Evolutionary conservation across 2,797 vertebrate genomes (phyloP), one percentile per base, ranked within the genome.

Genomic region (Cyprinodon diabolis): DNA sequence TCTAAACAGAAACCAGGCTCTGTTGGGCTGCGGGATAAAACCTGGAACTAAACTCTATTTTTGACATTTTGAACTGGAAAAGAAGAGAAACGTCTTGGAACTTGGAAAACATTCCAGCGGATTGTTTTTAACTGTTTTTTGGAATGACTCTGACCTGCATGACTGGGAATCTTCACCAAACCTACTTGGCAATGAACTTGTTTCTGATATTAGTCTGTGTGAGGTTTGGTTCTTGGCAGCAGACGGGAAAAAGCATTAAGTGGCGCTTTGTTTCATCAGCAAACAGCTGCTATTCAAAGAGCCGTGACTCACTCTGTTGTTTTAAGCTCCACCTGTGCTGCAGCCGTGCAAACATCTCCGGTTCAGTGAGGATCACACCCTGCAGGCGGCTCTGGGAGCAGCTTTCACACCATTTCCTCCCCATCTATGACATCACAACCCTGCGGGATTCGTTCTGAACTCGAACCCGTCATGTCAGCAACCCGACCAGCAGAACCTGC

Each of bases 201-300:
- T 40, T 69, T 11, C 14, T 54, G 37, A 5, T 49, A 8, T 19
- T 23, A 35, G 30, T 62, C 66, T 11, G 19, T 58, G 25, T 68
- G 25, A 43, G 40, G 25, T 72, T 63, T 6, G 25, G 48, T 65
- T 78, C 48, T 73, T 79, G 52, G 25, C 8, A 3, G 10, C n/a
- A 51, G 62, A 1, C 11, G 45, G 19, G 60, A 65, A 68, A 71
- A 48, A n/a, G 21, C 35, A 62, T 45, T 63, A 67, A 0, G 15
- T 15, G 12, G 47, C 4, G 15, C 58, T 9, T 60, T 72, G 43
- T 66, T 82, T 49, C 47, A 51, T 72, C 43, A 62, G 51, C 47
- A 79, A 71, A 76, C 37, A 49, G 5, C 19, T n/a, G 45, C 52
- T 21, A 55, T 56, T 68, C n/a, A 66, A 66, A 74, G 2, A 10